These are phyloP conservation scores for Helostoma temminkii DNA, from an alignment of 2,797 vertebrate genomes.

Conservation along the genomic window DNA sequence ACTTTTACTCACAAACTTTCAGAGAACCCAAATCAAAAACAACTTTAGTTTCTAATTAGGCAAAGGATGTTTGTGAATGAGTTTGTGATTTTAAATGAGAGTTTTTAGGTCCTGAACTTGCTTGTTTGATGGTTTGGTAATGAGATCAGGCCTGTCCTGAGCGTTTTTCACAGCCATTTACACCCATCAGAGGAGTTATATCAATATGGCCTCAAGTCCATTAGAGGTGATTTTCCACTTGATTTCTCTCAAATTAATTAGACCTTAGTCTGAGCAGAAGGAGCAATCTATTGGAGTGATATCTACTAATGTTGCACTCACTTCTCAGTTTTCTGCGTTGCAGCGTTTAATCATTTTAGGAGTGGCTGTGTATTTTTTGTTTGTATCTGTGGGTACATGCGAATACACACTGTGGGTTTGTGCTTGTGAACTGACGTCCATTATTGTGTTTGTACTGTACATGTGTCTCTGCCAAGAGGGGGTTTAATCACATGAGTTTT, in stretches of 20 bases:
- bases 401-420: constrained; percentile 7
- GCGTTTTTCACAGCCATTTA: constrained; percentile 37
- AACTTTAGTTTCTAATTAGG: neutral
- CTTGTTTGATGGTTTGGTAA: neutral
- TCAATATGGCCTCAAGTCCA: constrained; percentile 47
- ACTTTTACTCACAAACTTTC: neutral
- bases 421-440: neutral
- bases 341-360: constrained; percentile 17
- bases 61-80: neutral
- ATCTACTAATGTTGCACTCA: neutral
- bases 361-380: constrained; percentile 6
- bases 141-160: neutral
- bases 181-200: constrained; percentile 40
- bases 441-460: neutral
- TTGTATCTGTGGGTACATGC: neutral
- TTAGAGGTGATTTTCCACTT: constrained; percentile 66
- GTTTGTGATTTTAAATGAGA: neutral
- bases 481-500: constrained; percentile 27
- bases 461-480: constrained; percentile 26
- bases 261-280: constrained; percentile 13
- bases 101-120: neutral
- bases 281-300: neutral
- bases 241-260: constrained; percentile 54
- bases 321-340: neutral
- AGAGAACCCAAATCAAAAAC: neutral